phyloP scores from a whole-genome alignment of 1,140 invertebrate genomes.

The Cyclargus thomasi region DNA sequence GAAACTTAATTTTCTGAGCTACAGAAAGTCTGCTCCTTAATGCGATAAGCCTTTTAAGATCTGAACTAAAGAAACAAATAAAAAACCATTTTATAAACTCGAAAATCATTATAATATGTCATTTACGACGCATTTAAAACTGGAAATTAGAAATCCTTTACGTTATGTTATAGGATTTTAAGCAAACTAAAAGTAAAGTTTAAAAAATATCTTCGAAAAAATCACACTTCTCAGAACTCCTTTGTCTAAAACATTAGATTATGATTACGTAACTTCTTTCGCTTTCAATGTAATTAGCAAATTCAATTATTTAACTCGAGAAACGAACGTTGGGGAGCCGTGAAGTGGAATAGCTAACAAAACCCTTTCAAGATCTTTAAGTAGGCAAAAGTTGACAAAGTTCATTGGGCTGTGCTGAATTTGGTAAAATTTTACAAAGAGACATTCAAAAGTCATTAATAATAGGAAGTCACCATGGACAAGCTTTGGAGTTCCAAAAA shows the following conservation, averaged over 20 bases:
- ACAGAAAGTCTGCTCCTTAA: too few relatives aligned
- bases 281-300: constrained; percentile 7
- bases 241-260: background rate
- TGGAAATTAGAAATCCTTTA: too few relatives aligned
- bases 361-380: constrained; percentile 32
- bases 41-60: too few relatives aligned
- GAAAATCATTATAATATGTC: too few relatives aligned
- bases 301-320: constrained; percentile 19
- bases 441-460: constrained; percentile 23
- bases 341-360: constrained; percentile 40
- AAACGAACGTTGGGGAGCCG: constrained; percentile 41
- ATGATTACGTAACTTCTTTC: background rate
- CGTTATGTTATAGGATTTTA: too few relatives aligned
- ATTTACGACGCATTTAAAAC: too few relatives aligned
- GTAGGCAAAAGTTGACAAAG: constrained; percentile 22
- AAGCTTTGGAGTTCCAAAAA: constrained; percentile 8
- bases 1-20: too few relatives aligned
- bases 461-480: constrained; percentile 20
- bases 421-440: constrained; percentile 35
- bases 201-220: background rate
- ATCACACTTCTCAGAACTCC: background rate
- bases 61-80: too few relatives aligned
- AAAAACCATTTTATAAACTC: too few relatives aligned
- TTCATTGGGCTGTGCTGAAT: constrained; percentile 23
- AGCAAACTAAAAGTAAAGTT: background rate